phyloP scores from a whole-genome alignment of 2,113 vertebrate genomes.

The Sylvilagus bachmani region DNA sequence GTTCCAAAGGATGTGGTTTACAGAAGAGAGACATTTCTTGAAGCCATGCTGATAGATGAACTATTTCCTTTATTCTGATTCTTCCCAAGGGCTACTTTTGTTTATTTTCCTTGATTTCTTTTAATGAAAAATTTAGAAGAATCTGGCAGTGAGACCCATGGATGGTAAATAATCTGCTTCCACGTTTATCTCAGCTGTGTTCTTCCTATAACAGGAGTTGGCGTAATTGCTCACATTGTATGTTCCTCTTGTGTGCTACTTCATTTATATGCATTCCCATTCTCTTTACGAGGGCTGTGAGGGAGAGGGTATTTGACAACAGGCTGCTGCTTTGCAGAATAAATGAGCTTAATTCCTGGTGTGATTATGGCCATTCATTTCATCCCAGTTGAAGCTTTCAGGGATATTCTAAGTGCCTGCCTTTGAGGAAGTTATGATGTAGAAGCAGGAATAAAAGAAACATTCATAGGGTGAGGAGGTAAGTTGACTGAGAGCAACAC shows the following conservation, averaged over 20 bases:
- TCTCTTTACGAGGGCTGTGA: conserved; percentile 70
- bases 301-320: conserved; percentile 67
- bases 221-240: conserved; percentile 47
- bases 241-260: conserved; percentile 76
- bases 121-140: conserved; percentile 79
- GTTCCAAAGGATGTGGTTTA: not conserved
- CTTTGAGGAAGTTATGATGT: conserved; percentile 65
- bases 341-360: conserved; percentile 77
- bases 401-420: conserved; percentile 39
- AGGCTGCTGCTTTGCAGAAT: conserved; percentile 79
- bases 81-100: conserved; percentile 72
- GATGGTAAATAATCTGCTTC: conserved; percentile 72
- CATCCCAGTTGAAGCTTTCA: conserved; percentile 72
- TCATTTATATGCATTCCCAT: conserved; percentile 69
- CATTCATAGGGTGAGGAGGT: not conserved
- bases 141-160: not conserved
- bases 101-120: conserved; percentile 77
- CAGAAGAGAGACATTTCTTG: not conserved
- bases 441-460: conserved; percentile 43
- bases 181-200: conserved; percentile 75
- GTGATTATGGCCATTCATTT: conserved; percentile 59
- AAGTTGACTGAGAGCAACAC: not conserved
- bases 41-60: conserved; percentile 13
- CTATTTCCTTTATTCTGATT: not conserved
- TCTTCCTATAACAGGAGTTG: conserved; percentile 72